phyloP scores from a whole-genome alignment of 92 coral and sea anemone genomes.

The Palythoa heliodiscus region DNA sequence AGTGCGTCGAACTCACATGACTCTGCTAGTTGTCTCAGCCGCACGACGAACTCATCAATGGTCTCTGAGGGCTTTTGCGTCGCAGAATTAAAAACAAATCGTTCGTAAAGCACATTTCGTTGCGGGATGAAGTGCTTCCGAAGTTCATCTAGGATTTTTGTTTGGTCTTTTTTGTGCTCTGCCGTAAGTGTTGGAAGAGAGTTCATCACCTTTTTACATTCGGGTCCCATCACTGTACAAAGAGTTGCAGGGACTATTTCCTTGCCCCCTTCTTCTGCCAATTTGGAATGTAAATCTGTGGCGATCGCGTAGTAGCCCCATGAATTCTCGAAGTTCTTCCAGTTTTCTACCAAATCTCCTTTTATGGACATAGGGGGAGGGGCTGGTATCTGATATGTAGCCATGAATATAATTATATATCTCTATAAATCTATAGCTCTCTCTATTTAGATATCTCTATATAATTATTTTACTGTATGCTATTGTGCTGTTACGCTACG shows the following conservation, averaged over 20 bases:
- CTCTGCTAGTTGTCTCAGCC: slow-evolving; percentile 46
- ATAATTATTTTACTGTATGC: background rate
- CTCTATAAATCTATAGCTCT: slow-evolving; percentile 18
- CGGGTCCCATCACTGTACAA: slow-evolving; percentile 37
- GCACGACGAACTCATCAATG: slow-evolving; percentile 39
- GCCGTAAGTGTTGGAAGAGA: slow-evolving; percentile 41
- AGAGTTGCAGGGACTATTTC: slow-evolving; percentile 26
- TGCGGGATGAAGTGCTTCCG: slow-evolving; percentile 51
- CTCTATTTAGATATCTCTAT: slow-evolving; percentile 11
- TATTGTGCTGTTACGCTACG: too few relatives aligned
- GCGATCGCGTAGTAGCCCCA: too few relatives aligned
- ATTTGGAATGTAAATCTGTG: slow-evolving; percentile 40
- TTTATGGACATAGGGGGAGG: too few relatives aligned
- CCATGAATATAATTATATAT: slow-evolving; percentile 9
- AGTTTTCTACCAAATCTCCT: too few relatives aligned
- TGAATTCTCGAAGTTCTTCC: too few relatives aligned
- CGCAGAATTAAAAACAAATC: slow-evolving; percentile 45
- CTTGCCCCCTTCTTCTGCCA: slow-evolving; percentile 29
- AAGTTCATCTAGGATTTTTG: slow-evolving; percentile 44
- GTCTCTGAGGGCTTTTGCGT: slow-evolving; percentile 44
- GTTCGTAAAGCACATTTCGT: slow-evolving; percentile 41
- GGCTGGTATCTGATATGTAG: too few relatives aligned
- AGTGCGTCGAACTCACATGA: too few relatives aligned
- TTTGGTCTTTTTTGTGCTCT: slow-evolving; percentile 42
- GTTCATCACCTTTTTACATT: slow-evolving; percentile 50